These are phyloP conservation scores for Acrocephalus scirpaceus DNA, from an alignment of 2,797 vertebrate genomes.

Conservation along the genomic window DNA sequence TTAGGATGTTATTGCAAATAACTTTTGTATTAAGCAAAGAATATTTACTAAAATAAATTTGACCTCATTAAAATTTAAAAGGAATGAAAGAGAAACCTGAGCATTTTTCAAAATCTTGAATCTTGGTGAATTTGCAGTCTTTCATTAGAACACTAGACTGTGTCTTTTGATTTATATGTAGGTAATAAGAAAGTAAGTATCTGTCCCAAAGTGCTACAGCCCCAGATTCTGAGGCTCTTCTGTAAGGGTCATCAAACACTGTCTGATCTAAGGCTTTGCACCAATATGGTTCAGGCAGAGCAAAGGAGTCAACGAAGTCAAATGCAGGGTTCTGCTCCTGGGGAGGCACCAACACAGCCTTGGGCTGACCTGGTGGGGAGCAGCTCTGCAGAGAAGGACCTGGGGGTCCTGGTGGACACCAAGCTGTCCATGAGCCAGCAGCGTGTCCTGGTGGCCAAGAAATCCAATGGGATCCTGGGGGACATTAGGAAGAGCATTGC, in stretches of 20 bases:
- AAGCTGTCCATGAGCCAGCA: neutral
- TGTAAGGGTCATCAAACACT: neutral
- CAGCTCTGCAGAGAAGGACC: neutral
- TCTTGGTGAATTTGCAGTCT: neutral
- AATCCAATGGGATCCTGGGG: fast-evolving
- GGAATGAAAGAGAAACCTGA: neutral
- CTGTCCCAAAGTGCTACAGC: neutral
- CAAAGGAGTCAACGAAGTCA: neutral
- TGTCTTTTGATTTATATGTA: neutral
- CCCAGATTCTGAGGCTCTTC: neutral
- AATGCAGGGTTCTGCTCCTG: fast-evolving
- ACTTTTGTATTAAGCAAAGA: neutral
- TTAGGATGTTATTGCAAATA: neutral
- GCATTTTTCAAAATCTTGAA: neutral
- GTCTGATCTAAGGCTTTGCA: neutral
- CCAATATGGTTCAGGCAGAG: neutral
- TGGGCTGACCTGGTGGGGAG: neutral
- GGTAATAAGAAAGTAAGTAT: neutral
- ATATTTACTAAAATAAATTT: neutral
- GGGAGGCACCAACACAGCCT: neutral
- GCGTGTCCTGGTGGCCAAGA: neutral
- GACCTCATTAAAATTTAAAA: neutral
- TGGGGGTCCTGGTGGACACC: neutral
- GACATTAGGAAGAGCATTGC: fast-evolving
- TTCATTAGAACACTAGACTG: neutral